Evolutionary conservation across 2,888 invertebrate species (phyloP), one percentile per base, ranked within the genome.

Genomic region (Coremacera marginata): DNA sequence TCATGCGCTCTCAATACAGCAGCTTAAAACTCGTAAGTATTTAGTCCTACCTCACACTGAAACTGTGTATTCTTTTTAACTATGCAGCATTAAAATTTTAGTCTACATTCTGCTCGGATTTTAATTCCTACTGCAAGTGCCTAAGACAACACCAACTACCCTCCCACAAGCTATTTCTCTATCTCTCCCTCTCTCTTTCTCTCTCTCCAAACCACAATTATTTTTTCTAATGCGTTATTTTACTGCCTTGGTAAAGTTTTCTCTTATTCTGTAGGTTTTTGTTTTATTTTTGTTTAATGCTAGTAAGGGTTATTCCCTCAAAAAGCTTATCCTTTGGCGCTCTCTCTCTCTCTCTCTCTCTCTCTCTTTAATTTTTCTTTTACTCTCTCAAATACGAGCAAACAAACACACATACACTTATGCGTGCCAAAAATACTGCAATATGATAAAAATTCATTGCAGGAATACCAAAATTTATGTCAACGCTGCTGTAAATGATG

Each of bases 391-490:
- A 14, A 44, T 11, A 44, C 14, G 14, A 44, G 11, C 11, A 8
- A 8, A 44, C 16, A 25, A 5, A 25, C 60, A 60, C 25, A 27
- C 27, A 55, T 22, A 27, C 9, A 19, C 65, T 19, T n/a, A 27
- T 8, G 63, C 14, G n/a, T 22, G 16, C 4, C 16, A 19, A 51
- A 27, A 52, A 51, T 19, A 52, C 81, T 82, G 83, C 83, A 84
- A 82, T 81, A 82, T 83, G 83, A 84, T 85, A 83, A 82, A 84
- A 83, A 85, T 85, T 84, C 84, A 84, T 83, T 78, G 84, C 85
- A 85, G 80, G 80, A 70, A 55, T 55, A 52, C 34, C 70, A 67
- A 34, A 55, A 34, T 34, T 31, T 52, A 31, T 70, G 52, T 31
- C n/a, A 55, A 34, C 27, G 25, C 27, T 27, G 1, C 27, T 19